Conservation (phyloP, 2,888 invertebrate species). For the Drosophila formosana region DNA sequence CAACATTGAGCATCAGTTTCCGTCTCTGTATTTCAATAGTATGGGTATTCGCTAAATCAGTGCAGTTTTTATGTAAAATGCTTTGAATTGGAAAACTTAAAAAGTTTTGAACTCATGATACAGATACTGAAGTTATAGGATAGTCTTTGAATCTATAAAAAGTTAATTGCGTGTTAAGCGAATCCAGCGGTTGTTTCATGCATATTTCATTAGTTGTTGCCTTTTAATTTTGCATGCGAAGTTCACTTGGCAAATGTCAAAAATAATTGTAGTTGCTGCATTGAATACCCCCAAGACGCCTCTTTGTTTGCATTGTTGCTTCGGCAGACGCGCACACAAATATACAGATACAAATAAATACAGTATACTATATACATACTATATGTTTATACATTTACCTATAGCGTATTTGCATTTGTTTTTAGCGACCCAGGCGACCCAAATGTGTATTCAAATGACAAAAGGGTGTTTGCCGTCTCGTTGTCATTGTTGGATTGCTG, state of each 20-base stretch:
- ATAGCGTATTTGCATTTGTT: constrained; percentile 70
- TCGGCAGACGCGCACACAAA: constrained; percentile 2
- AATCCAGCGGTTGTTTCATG: neutral
- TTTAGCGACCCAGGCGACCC: constrained; percentile 59
- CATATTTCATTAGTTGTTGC: neutral
- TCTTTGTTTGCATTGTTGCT: constrained; percentile 16
- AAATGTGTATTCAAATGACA: constrained; percentile 72
- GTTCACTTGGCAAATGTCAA: neutral
- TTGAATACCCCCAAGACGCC: constrained; percentile 40
- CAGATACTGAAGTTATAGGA: too few species aligned
- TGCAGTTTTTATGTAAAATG: too few species aligned
- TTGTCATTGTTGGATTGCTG: constrained; percentile 12
- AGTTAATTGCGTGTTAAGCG: neutral
- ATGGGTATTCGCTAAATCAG: too few species aligned
- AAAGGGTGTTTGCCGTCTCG: constrained; percentile 31
- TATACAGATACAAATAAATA: neutral
- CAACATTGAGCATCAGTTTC: neutral
- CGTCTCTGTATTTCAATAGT: too few species aligned
- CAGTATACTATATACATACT: neutral
- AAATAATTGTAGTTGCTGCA: neutral
- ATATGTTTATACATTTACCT: constrained; percentile 3
- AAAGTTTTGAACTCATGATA: too few species aligned
- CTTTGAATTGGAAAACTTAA: too few species aligned
- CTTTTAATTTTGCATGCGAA: constrained; percentile 11
- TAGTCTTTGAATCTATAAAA: too few species aligned